These are phyloP conservation scores for Dynastes grantii DNA, from an alignment of 2,888 invertebrate species.

Conservation along the genomic window DNA sequence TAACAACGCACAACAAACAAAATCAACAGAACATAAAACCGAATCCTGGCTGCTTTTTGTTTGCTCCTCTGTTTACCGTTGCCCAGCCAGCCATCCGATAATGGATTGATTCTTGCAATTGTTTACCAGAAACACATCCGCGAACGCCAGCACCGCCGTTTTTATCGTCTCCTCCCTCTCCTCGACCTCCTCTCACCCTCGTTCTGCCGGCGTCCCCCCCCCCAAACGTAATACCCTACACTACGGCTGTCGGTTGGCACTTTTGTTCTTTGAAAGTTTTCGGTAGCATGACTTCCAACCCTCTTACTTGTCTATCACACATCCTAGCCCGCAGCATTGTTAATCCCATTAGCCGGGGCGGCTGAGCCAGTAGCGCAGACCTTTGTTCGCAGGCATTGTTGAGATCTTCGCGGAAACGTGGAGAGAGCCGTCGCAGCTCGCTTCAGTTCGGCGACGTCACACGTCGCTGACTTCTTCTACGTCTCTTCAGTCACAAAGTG, in stretches of 20 bases:
- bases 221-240: constrained; percentile 21
- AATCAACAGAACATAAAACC: constrained; percentile 39
- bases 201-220: background rate
- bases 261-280: constrained; percentile 52
- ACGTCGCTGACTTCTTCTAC: constrained; percentile 72
- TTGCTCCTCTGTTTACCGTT: constrained; percentile 42
- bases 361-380: constrained; percentile 60
- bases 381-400: constrained; percentile 67
- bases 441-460: constrained; percentile 71
- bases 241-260: constrained; percentile 39
- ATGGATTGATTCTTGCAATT: constrained; percentile 47
- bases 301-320: constrained; percentile 64
- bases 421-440: constrained; percentile 50
- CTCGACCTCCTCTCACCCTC: background rate
- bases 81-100: constrained; percentile 45
- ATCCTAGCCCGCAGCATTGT: constrained; percentile 67
- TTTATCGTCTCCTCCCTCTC: constrained; percentile 16
- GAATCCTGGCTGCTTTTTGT: constrained; percentile 23
- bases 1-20: constrained; percentile 22
- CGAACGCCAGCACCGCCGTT: constrained; percentile 35
- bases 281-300: constrained; percentile 49
- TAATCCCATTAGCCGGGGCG: constrained; percentile 67
- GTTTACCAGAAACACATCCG: constrained; percentile 47
- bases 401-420: constrained; percentile 66
- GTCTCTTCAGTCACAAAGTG: constrained; percentile 54